Conservation (phyloP, 2,797 vertebrate species). For the Avahi laniger region DNA sequence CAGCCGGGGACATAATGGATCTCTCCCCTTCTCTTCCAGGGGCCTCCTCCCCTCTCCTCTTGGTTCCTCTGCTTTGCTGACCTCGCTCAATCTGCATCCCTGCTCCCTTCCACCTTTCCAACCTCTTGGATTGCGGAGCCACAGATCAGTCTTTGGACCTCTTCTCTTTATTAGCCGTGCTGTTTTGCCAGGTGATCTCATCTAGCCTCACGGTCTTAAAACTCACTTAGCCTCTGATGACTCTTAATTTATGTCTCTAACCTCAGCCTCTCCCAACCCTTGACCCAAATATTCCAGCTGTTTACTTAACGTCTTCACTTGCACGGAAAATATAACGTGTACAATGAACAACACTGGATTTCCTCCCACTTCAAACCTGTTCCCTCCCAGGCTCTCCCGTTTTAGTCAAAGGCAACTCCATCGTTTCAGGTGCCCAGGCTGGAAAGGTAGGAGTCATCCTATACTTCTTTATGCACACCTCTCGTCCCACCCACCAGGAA, state of each 20-base stretch:
- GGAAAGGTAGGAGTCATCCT: background rate
- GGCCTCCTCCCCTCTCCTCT: background rate
- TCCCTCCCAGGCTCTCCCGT: background rate
- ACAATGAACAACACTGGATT: background rate
- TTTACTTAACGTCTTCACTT: background rate
- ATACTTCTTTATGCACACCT: background rate
- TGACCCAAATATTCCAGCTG: background rate
- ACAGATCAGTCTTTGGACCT: background rate
- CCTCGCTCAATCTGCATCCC: background rate
- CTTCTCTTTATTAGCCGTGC: background rate
- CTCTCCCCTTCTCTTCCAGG: background rate
- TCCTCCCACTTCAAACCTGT: background rate
- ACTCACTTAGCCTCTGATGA: background rate
- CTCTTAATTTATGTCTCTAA: background rate
- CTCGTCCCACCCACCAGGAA: background rate
- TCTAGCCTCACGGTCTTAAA: background rate
- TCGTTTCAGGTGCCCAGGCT: background rate
- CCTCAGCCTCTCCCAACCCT: background rate
- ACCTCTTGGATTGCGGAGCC: background rate
- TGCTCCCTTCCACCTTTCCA: background rate
- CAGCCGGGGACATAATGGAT: background rate
- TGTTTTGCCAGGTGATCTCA: background rate
- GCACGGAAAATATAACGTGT: background rate
- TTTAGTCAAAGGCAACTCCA: background rate
- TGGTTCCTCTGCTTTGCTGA: background rate